These are phyloP conservation scores for Lutjanus argentimaculatus DNA, from an alignment of 2,797 vertebrate species.

Conservation along the genomic window DNA sequence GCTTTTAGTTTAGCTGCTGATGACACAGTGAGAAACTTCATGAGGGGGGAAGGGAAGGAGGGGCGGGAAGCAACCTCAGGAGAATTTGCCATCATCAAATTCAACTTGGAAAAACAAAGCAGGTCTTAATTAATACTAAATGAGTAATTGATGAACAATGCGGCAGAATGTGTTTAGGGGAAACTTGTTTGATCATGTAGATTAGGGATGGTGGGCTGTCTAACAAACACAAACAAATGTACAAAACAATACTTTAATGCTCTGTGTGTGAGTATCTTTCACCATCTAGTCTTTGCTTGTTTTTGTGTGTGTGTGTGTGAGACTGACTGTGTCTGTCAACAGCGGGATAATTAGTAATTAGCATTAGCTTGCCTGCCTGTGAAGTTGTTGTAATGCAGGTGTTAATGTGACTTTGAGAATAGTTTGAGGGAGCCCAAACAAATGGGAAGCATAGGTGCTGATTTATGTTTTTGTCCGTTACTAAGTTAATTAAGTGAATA, in stretches of 20 bases:
- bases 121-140: slow-evolving; percentile 63
- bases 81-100: slow-evolving; percentile 38
- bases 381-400: slow-evolving; percentile 19
- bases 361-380: slow-evolving; percentile 12
- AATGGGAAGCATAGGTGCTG: too few relatives aligned
- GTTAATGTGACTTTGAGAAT: slow-evolving; percentile 42
- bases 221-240: slow-evolving; percentile 38
- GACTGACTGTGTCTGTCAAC: slow-evolving; percentile 36
- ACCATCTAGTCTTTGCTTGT: background rate
- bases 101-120: slow-evolving; percentile 50
- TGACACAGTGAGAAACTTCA: slow-evolving; percentile 46
- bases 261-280: slow-evolving; percentile 14
- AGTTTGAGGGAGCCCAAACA: background rate
- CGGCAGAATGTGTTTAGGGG: slow-evolving; percentile 34
- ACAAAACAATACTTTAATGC: slow-evolving; percentile 24
- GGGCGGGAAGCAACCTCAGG: slow-evolving; percentile 13
- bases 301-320: background rate
- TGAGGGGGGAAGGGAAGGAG: slow-evolving; percentile 3
- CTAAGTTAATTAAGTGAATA: too few relatives aligned
- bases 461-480: too few relatives aligned
- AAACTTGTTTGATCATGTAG: slow-evolving; percentile 59
- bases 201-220: slow-evolving; percentile 35
- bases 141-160: slow-evolving; percentile 63
- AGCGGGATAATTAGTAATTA: slow-evolving; percentile 43
- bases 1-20: slow-evolving; percentile 37